Evolutionary conservation across 2,888 invertebrate genomes (phyloP), one percentile per base, ranked within the genome.

Genomic region (Exephanes ischioxanthus): DNA sequence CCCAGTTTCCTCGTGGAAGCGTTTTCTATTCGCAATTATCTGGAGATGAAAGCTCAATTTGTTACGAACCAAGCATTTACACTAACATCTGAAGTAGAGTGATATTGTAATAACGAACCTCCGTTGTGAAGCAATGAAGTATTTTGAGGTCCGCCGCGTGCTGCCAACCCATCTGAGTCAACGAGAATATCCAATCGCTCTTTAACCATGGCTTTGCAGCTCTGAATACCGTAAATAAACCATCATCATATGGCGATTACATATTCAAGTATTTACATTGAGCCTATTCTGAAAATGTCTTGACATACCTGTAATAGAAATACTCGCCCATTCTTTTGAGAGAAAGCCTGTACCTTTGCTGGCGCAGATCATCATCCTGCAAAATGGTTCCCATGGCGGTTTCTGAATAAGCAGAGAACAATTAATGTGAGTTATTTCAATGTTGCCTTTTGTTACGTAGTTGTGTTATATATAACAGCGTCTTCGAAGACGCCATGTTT

Each of bases 311-410:
- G 68, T 78, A 53, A 30, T 80, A 80, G 3, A 84, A 5, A 19
- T 83, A 14, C 3, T 85, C 67, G 9, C 87, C 87, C 68, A 88
- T 78, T n/a, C 68, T 26, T 67, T 85, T 85, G 14, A 88, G 61
- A 2, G 82, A 33, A 19, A 70, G 53, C 75, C 87, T 85, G 67
- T 88, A 88, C 19, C 67, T 67, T 14, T 82, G 63, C 4, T 85
- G 83, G 26, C 85, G 19, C 41, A 77, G 73, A 58, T 86, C 84
- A 1, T 70, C 51, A 1, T 81, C 76, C 26, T 76, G 68, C 19
- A 88, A 45, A 33, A 61, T 70, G 26, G 88, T 87, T 14, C 88
- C 88, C 88, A 88, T 88, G 1, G 88, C 85, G 3, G 87, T 88
- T 71, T 88, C 88, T 88, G 30, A 0, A 75, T 71, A 51, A n/a